Evolutionary conservation across 53 echinoderm and acorn worm genomes (phyloP), one percentile per base, ranked within the genome.

Genomic region (Arbacia lixula): DNA sequence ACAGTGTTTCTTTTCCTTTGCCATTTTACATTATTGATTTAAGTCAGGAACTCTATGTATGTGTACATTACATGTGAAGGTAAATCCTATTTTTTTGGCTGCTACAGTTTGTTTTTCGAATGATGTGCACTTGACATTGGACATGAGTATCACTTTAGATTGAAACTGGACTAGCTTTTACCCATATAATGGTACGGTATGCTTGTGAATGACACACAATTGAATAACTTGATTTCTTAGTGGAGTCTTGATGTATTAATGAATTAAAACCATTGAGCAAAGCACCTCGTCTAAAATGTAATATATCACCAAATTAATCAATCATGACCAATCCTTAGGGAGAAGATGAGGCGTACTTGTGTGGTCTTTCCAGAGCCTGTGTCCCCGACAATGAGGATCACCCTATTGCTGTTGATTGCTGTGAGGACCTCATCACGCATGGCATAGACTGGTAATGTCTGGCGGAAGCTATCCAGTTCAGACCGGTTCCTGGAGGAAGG

Each of bases 341-440:
- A 58, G 32, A 38, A 58, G 19, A 20, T 33, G 24, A 6, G 12
- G 32, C 34, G 1, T 86, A 98, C 98, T 94, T 98, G 98, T 6
- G 98, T 98, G 11, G 98, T 98, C 72, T 98, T 98, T 9, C 98
- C 98, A 19, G 98, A 98, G 10, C 98, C 98, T 17, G 98, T 98
- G 29, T 98, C 98, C 3, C 98, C 98, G 20, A 86, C 84, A 22
- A 98, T 83, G 8, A 98, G 90, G 12, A 90, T 49, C 20, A 98
- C 98, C 30, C 89, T 83, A 87, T 88, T 92, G 21, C 56, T 84
- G 60, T 86, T 76, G 5, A 98, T 76, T 16, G 88, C 37, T 67
- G 83, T 36, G 36, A 98, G 41, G 14, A 98, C 84, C 6, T 92
- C 90, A 32, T 88, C 66, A 12, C 83, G 76, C 92, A 90, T 98